phyloP scores from a whole-genome alignment of 2,113 vertebrate species.

The Rhinoderma darwinii region DNA sequence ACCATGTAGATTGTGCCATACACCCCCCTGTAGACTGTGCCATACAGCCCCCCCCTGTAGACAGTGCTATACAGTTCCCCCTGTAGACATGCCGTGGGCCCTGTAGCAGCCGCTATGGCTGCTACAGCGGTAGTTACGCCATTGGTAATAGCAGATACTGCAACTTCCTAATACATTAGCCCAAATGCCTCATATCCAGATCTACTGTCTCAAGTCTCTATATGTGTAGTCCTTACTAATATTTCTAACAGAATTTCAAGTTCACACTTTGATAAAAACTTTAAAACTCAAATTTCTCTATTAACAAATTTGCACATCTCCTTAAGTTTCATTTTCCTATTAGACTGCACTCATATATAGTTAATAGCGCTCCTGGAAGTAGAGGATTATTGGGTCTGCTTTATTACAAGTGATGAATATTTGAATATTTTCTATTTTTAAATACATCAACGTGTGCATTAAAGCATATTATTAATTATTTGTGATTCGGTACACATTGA shows the following conservation, averaged over 20 bases:
- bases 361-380: neutral
- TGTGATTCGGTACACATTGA: neutral
- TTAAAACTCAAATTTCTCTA: neutral
- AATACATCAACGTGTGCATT: neutral
- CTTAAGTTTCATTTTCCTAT: neutral
- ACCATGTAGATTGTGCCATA: too few relatives aligned
- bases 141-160: too few relatives aligned
- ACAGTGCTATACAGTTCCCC: too few relatives aligned
- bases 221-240: neutral
- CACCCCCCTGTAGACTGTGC: too few relatives aligned
- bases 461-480: neutral
- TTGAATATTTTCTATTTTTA: neutral
- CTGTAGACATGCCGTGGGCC: too few relatives aligned
- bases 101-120: too few relatives aligned
- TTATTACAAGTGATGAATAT: slow-evolving; percentile 10
- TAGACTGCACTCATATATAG: neutral
- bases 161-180: too few relatives aligned
- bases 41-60: too few relatives aligned
- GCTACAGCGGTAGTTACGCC: too few relatives aligned
- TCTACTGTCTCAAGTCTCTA: neutral
- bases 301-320: neutral
- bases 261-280: too few relatives aligned
- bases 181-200: too few relatives aligned
- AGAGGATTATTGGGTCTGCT: neutral
- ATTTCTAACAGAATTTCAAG: too few relatives aligned